Conservation (phyloP, 2,888 invertebrate species). For the Abscondita cerata region DNA sequence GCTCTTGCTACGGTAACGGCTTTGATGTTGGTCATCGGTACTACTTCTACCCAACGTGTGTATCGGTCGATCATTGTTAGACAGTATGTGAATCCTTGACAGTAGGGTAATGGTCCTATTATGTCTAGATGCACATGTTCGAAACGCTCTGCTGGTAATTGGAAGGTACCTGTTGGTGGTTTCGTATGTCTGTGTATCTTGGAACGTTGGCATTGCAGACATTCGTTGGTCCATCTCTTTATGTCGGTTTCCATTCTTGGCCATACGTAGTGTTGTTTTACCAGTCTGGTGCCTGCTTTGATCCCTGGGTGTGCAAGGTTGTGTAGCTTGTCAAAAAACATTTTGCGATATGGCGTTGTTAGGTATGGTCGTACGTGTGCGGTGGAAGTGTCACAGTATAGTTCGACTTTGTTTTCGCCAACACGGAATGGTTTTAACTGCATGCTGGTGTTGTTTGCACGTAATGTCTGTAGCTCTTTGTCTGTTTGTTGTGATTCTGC, state of each 20-base stretch:
- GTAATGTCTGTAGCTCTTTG: not conserved
- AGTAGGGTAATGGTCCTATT: conserved; percentile 2
- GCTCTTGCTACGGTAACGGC: conserved; percentile 46
- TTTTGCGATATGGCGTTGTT: no score
- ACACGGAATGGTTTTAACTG: no score
- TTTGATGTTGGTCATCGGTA: conserved; percentile 18
- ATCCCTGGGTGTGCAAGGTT: not conserved
- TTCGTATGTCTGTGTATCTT: conserved; percentile 2
- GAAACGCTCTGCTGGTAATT: not conserved
- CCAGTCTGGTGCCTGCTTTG: not conserved
- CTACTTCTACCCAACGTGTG: conserved; percentile 5
- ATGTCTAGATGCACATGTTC: conserved; percentile 8
- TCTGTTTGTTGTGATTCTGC: not conserved
- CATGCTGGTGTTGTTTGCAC: no score
- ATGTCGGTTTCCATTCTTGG: not conserved
- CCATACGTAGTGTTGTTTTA: not conserved
- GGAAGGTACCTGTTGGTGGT: not conserved
- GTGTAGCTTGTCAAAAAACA: no score
- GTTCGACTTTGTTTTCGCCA: no score
- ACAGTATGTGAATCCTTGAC: not conserved
- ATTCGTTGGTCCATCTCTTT: not conserved
- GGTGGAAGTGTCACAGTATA: no score
- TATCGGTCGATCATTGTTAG: conserved; percentile 10
- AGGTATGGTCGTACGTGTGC: no score
- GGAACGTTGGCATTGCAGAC: not conserved